Conservation (phyloP, 2,113 vertebrate genomes). For the Canis aureus region DNA sequence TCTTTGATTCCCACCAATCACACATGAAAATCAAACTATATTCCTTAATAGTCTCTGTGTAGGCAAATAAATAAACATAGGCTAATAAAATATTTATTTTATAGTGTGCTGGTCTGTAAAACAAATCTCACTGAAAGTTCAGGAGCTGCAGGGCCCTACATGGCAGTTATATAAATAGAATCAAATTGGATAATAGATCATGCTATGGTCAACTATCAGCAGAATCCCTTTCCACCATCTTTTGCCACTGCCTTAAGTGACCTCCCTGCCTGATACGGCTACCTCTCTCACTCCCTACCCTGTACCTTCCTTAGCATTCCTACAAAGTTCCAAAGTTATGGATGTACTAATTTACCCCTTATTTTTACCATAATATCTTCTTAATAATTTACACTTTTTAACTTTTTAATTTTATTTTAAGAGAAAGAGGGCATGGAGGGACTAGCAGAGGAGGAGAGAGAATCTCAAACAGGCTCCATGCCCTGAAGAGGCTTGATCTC, state of each 20-base stretch:
- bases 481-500: background rate
- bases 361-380: background rate
- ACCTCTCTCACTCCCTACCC: background rate
- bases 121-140: background rate
- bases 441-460: background rate
- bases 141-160: background rate
- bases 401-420: background rate
- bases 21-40: background rate
- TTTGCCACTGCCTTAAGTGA: accelerated
- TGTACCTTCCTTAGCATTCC: accelerated
- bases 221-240: background rate
- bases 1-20: background rate
- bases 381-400: background rate
- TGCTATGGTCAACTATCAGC: accelerated
- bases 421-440: background rate
- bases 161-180: background rate
- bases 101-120: background rate
- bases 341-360: background rate
- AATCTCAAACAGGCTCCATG: too few relatives aligned
- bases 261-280: accelerated
- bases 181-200: background rate
- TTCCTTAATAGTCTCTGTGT: background rate
- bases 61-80: background rate
- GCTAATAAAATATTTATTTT: background rate
- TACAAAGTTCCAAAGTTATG: background rate